These are phyloP conservation scores for Drosophila bunnanda DNA, from an alignment of 2,888 invertebrate genomes.

Conservation along the genomic window DNA sequence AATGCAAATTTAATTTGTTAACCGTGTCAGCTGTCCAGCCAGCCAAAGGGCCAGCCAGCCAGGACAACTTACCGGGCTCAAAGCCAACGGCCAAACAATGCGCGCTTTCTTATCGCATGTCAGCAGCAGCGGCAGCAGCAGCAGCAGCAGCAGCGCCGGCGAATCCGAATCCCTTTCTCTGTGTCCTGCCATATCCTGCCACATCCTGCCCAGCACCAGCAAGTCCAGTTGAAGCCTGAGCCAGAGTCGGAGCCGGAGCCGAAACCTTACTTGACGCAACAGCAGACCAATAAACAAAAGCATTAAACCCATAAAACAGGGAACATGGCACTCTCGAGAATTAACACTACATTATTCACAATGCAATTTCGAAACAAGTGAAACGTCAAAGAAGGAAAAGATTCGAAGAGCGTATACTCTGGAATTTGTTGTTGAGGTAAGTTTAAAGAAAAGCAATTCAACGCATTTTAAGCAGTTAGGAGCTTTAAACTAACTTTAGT, in stretches of 20 bases:
- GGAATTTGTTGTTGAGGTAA: not conserved
- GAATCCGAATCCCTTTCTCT: constrained; percentile 9
- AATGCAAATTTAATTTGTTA: constrained; percentile 60
- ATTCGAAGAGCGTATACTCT: constrained; percentile 5
- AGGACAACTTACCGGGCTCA: constrained; percentile 24
- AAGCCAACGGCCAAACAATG: constrained; percentile 48
- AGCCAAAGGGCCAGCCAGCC: constrained; percentile 5
- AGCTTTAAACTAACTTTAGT: not conserved
- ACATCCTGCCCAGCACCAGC: constrained; percentile 17
- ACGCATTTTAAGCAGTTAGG: no score
- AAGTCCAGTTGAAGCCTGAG: constrained; percentile 28
- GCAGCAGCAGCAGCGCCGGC: not conserved
- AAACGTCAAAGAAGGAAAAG: not conserved
- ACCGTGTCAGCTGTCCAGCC: constrained; percentile 25
- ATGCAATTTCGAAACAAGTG: constrained; percentile 74
- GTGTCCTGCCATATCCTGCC: constrained; percentile 31
- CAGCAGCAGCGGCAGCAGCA: constrained; percentile 45
- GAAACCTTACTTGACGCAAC: constrained; percentile 61
- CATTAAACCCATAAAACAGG: constrained; percentile 81
- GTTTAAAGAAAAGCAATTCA: no score
- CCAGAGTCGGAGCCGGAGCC: constrained; percentile 12
- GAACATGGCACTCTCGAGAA: constrained; percentile 82
- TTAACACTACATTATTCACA: constrained; percentile 83
- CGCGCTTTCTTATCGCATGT: constrained; percentile 75
- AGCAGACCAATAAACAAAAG: constrained; percentile 80